phyloP scores from a whole-genome alignment of 2,797 vertebrate species.

The Galaxias olidus region DNA sequence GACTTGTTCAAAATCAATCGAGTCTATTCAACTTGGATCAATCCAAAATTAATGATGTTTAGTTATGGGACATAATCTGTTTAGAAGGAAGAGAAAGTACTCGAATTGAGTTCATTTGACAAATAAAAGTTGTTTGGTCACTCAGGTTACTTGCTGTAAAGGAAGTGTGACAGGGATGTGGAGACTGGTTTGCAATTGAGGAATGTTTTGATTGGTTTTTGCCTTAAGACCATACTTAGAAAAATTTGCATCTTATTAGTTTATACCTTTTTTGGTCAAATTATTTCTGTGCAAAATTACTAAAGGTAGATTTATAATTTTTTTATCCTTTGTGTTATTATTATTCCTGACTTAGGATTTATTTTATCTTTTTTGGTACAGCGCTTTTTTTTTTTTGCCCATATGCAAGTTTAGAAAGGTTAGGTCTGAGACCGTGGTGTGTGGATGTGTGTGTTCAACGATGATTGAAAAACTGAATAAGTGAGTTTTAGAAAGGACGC shows the following conservation, averaged over 20 bases:
- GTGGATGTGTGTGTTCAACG: slow-evolving; percentile 6
- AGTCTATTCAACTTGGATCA: not conserved
- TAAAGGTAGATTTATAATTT: slow-evolving; percentile 15
- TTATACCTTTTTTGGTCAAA: slow-evolving; percentile 38
- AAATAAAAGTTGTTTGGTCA: not conserved
- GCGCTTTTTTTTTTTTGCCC: slow-evolving; percentile 13
- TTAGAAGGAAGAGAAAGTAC: no score
- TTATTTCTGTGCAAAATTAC: slow-evolving; percentile 18
- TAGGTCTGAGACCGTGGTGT: slow-evolving; percentile 9
- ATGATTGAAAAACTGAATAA: slow-evolving; percentile 24
- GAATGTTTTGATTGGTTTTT: slow-evolving; percentile 27
- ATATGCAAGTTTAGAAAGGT: slow-evolving; percentile 33
- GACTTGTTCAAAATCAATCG: not conserved
- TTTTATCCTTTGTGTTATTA: slow-evolving; percentile 11
- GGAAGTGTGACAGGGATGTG: slow-evolving; percentile 14
- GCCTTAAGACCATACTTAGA: slow-evolving; percentile 51
- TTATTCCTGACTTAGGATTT: slow-evolving; percentile 15
- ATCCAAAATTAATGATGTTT: no score
- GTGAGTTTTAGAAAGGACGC: slow-evolving; percentile 38
- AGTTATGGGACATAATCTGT: no score
- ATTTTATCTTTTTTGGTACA: slow-evolving; percentile 42
- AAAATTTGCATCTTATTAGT: slow-evolving; percentile 26
- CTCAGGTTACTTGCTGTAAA: slow-evolving; percentile 6
- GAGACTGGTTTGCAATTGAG: slow-evolving; percentile 48
- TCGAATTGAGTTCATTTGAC: no score